phyloP scores from a whole-genome alignment of 2,888 invertebrate species.

The Punctoribates punctum region DNA sequence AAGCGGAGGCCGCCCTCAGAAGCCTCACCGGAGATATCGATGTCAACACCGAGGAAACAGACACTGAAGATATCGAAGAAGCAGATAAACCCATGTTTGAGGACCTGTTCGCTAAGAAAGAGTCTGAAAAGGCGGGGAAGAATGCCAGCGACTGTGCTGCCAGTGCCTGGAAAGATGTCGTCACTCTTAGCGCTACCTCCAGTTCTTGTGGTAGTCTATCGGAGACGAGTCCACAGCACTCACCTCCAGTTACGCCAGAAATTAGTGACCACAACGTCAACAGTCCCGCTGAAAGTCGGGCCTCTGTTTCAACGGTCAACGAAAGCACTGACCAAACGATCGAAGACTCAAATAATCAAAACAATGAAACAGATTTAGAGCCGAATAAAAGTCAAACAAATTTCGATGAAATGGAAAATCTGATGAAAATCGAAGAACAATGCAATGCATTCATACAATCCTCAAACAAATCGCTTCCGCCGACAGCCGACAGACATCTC shows the following conservation, averaged over 20 bases:
- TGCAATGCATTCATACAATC: conserved; percentile 50
- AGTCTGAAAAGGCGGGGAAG: conserved; percentile 42
- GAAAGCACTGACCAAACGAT: conserved; percentile 3
- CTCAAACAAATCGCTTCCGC: not conserved
- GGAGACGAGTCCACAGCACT: conserved; percentile 44
- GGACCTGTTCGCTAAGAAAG: conserved; percentile 48
- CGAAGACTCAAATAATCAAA: conserved; percentile 8
- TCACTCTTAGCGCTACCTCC: conserved; percentile 46
- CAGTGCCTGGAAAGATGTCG: conserved; percentile 47
- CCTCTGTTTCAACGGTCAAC: conserved; percentile 1
- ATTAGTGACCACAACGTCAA: not conserved
- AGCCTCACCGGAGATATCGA: conserved; percentile 78
- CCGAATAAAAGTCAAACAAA: conserved; percentile 23
- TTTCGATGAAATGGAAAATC: conserved; percentile 52
- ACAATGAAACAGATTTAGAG: conserved; percentile 1
- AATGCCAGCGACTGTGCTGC: conserved; percentile 46
- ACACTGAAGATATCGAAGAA: conserved; percentile 43
- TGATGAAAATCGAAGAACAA: conserved; percentile 58
- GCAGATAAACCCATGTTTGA: conserved; percentile 54
- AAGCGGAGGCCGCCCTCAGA: conserved; percentile 81
- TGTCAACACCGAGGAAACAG: conserved; percentile 52
- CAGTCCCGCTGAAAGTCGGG: not conserved
- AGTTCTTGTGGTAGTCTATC: conserved; percentile 44
- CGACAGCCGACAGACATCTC: not conserved
- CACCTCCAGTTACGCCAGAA: conserved; percentile 41